Evolutionary conservation across 2,888 invertebrate species (phyloP).

Genomic region (Epistrophella euchroma): DNA sequence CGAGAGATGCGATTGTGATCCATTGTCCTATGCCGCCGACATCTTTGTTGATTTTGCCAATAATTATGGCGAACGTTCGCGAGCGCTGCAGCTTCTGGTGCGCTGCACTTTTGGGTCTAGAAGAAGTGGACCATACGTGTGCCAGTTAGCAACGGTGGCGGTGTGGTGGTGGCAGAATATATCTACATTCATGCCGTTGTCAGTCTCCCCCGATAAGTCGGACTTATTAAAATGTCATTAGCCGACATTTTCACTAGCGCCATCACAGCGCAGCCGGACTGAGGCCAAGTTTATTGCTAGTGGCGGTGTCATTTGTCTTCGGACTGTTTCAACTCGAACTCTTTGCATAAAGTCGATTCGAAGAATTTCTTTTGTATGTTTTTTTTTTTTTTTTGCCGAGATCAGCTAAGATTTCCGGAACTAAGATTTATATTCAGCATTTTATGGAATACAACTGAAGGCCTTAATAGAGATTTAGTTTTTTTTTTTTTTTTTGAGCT

Average conservation of each 20-base stretch:
- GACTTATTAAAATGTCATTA: conserved; percentile 76
- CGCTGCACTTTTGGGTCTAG: conserved; percentile 23
- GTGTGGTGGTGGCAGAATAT: conserved; percentile 15
- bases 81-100: conserved; percentile 25
- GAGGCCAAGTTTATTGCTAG: conserved; percentile 45
- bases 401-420: conserved; percentile 57
- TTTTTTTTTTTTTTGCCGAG: neutral
- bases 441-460: conserved; percentile 33
- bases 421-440: conserved; percentile 61
- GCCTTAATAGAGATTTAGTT: conserved; percentile 37
- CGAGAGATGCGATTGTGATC: conserved; percentile 49
- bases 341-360: conserved; percentile 47
- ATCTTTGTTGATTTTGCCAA: conserved; percentile 26
- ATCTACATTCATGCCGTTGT: neutral
- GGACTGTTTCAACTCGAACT: conserved; percentile 29
- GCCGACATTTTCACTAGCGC: conserved; percentile 74
- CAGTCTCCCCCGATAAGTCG: conserved; percentile 61
- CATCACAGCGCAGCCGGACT: conserved; percentile 39
- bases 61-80: conserved; percentile 40
- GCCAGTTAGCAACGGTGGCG: conserved; percentile 18
- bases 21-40: conserved; percentile 22
- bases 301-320: conserved; percentile 70
- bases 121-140: conserved; percentile 60
- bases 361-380: conserved; percentile 9
- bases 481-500: neutral